phyloP scores from a whole-genome alignment of 2,888 invertebrate species.

The Aphidius colemani region DNA sequence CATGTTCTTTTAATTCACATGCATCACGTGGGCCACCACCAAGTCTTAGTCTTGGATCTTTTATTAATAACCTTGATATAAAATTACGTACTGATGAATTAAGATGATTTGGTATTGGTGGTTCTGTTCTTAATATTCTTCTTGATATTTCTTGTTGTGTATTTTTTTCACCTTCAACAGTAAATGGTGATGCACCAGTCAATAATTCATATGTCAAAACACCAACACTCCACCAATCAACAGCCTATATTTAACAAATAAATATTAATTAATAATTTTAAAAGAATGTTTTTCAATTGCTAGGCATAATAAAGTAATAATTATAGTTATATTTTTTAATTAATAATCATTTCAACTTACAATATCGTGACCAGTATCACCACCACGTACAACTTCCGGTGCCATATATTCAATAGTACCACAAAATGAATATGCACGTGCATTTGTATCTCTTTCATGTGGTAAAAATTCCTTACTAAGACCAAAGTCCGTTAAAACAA shows the following conservation, averaged over 20 bases:
- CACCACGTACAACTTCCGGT: constrained; percentile 79
- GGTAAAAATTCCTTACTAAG: constrained; percentile 91
- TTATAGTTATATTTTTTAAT: background rate
- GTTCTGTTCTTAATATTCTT: constrained; percentile 85
- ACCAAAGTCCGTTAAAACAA: constrained; percentile 96
- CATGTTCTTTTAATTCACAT: constrained; percentile 85
- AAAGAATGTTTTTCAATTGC: constrained; percentile 1
- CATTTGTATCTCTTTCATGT: constrained; percentile 69
- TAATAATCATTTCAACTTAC: constrained; percentile 67
- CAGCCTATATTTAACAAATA: constrained; percentile 69
- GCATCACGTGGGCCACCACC: constrained; percentile 87
- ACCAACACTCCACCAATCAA: constrained; percentile 99
- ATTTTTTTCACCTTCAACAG: constrained; percentile 92
- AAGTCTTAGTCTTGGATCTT: constrained; percentile 85
- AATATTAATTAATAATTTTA: background rate
- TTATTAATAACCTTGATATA: constrained; percentile 81
- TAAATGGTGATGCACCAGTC: constrained; percentile 97
- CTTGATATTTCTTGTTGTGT: constrained; percentile 93
- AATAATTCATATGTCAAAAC: constrained; percentile 94
- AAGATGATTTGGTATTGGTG: constrained; percentile 85
- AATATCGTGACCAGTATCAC: constrained; percentile 90
- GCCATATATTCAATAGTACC: constrained; percentile 99
- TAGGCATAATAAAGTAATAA: background rate
- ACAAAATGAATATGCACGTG: constrained; percentile 94
- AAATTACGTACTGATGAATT: constrained; percentile 77